These are phyloP conservation scores for Suncus etruscus DNA, from an alignment of 2,113 vertebrate genomes.

Conservation along the genomic window DNA sequence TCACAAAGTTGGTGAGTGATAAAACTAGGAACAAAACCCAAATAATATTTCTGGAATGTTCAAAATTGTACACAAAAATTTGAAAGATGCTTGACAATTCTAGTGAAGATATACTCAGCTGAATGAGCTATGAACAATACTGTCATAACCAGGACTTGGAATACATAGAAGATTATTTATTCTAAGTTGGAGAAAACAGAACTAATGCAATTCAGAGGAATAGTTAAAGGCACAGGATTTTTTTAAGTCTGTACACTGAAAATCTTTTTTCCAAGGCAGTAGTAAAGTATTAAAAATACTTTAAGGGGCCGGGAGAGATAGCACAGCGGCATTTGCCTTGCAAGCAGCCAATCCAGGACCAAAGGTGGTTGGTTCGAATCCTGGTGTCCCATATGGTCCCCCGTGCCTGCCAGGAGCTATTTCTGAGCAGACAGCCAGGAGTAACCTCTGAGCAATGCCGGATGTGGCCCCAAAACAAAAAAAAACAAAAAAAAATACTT, in stretches of 20 bases:
- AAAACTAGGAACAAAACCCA: neutral
- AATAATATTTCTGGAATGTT: neutral
- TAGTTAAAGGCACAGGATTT: conserved; percentile 47
- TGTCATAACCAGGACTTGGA: conserved; percentile 21
- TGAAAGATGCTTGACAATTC: conserved; percentile 52
- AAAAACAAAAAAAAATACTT: conserved; percentile 22
- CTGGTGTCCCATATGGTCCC: no score
- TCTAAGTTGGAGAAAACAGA: conserved; percentile 47
- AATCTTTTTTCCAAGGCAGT: conserved; percentile 32
- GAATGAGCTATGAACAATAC: neutral
- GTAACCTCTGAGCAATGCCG: no score
- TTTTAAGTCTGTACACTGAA: conserved; percentile 13
- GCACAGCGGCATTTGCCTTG: no score
- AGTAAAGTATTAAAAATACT: conserved; percentile 26
- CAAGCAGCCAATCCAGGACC: no score
- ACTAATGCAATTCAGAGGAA: neutral
- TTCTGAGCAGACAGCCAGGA: no score
- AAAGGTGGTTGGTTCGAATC: no score
- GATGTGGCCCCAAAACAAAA: no score
- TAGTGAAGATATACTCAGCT: neutral
- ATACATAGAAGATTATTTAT: conserved; percentile 50
- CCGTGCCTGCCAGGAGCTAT: no score
- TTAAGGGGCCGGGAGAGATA: no score
- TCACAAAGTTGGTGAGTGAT: neutral
- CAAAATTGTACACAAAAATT: neutral